These are phyloP conservation scores for Pholis gunnellus DNA, from an alignment of 2,113 vertebrate genomes.

Conservation along the genomic window DNA sequence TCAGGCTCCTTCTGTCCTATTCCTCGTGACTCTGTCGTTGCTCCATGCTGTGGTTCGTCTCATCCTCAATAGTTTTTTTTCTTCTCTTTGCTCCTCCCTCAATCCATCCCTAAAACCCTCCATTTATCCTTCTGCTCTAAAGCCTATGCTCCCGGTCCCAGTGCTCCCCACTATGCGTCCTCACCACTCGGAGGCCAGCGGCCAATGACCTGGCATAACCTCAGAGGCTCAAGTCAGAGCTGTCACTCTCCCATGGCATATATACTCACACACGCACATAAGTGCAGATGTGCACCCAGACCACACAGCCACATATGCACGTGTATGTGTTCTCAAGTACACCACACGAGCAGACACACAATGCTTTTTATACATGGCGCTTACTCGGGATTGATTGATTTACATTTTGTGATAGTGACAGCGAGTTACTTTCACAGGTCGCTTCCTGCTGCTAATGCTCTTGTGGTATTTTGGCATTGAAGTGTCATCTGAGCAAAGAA, in stretches of 20 bases:
- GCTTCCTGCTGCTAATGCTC: not conserved
- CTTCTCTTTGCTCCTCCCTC: constrained; percentile 7
- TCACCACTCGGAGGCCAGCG: constrained; percentile 30
- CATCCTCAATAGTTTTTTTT: constrained; percentile 23
- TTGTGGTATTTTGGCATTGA: constrained; percentile 9
- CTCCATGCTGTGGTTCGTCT: constrained; percentile 30
- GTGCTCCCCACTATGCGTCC: constrained; percentile 30
- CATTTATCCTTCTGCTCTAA: constrained; percentile 49
- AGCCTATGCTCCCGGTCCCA: constrained; percentile 28
- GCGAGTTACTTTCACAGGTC: constrained; percentile 11
- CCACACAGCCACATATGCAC: constrained; percentile 6
- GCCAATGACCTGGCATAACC: constrained; percentile 64
- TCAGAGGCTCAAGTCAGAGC: constrained; percentile 61
- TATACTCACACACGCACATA: constrained; percentile 21
- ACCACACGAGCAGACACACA: not conserved
- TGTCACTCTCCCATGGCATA: constrained; percentile 54
- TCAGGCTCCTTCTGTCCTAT: constrained; percentile 19
- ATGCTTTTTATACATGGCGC: constrained; percentile 1
- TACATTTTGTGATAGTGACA: not conserved
- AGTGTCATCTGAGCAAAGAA: not conserved
- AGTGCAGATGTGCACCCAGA: constrained; percentile 11
- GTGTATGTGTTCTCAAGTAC: constrained; percentile 1
- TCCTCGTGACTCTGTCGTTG: constrained; percentile 5
- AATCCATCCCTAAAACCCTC: constrained; percentile 43
- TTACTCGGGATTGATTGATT: constrained; percentile 22